Base-by-base conservation (phyloP, 2,888 invertebrate species). In the Pandemis heparana region DNA sequence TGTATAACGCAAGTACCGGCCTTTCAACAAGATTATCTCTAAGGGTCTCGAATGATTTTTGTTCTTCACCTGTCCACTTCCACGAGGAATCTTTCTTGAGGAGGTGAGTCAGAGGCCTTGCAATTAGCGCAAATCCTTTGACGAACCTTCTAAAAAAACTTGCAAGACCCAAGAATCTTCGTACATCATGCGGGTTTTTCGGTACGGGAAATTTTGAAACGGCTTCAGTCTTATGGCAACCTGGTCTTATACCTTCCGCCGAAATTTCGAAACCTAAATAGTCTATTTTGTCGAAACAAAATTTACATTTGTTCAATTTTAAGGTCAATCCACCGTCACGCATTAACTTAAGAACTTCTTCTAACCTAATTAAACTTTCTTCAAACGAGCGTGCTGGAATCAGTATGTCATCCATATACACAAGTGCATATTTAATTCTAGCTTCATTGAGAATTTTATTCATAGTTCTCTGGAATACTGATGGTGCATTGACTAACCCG, bases 401-500 rank as follows among this genome's bases (percentile, higher is more conserved):
- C 32, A 65, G n/a, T n/a, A 65, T 23, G 14, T 80, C 78, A 64
- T 79, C 77, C 76, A 78, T 76, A 14, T 77, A 80, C 3, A 77
- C 71, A 7, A 78, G 38, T 0, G 75, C 73, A 53, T 39, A 75
- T 48, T 76, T 77, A 38, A 71, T 48, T 41, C 75, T 75, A 38
- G 78, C 73, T 38, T 75, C 75, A 1, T 64, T 63, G 0, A 85
- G 67, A 3, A 83, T 77, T 38, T 78, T 73, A 62, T 85, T 81
- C 67, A 89, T 83, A 6, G 84, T 78, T 43, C 83, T 75, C 66
- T 88, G 86, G 72, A 87, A 90, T 0, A 83, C 82, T 0, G 83
- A 78, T 5, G 87, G 87, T 0, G 90, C 86, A 73, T 89, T 89
- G 0, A 77, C 76, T 0, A 90, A 78, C 2, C 87, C 88, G 70